Evolutionary conservation across 2,113 vertebrate species (phyloP).

Genomic region (Bubalus kerabau): DNA sequence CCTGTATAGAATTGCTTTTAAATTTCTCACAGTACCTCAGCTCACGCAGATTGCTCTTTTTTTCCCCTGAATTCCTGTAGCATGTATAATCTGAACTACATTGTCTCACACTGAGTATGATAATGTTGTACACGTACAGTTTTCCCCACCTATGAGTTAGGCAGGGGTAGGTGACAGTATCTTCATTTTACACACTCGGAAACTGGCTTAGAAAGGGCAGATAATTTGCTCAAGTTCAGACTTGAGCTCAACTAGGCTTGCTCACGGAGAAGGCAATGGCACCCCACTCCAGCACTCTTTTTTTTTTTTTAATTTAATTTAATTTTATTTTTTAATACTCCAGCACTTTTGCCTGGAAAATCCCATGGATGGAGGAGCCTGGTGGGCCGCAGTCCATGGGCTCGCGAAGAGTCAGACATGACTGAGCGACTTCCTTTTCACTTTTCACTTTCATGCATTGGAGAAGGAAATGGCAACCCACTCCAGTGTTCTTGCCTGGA

Average conservation of each 20-base stretch:
- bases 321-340: too few relatives aligned
- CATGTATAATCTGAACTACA: background rate
- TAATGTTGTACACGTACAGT: background rate
- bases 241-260: background rate
- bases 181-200: background rate
- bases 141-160: background rate
- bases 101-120: background rate
- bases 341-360: too few relatives aligned
- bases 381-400: too few relatives aligned
- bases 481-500: too few relatives aligned
- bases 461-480: too few relatives aligned
- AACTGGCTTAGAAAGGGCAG: background rate
- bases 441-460: too few relatives aligned
- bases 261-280: background rate
- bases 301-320: too few relatives aligned
- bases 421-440: too few relatives aligned
- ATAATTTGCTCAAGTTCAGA: background rate
- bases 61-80: background rate
- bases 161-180: background rate
- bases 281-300: too few relatives aligned
- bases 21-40: background rate
- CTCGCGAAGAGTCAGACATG: too few relatives aligned
- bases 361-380: too few relatives aligned
- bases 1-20: conserved; percentile 5
- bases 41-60: background rate